Evolutionary conservation across 2,888 invertebrate species (phyloP).

Genomic region (Lydus trimaculatus): DNA sequence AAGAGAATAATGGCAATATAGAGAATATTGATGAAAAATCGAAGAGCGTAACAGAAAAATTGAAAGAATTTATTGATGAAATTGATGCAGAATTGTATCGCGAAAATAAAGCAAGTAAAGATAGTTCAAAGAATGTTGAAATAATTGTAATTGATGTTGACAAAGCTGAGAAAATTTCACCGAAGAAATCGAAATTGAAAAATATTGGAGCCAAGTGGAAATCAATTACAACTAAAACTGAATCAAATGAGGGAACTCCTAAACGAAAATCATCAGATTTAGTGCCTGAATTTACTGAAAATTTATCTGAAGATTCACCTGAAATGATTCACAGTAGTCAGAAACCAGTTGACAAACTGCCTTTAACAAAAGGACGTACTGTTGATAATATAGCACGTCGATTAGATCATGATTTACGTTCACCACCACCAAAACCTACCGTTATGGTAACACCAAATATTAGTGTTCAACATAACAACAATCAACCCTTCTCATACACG

Average conservation of each 20-base stretch:
- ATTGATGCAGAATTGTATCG: slow-evolving; percentile 53
- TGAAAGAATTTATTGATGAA: slow-evolving; percentile 56
- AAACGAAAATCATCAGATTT: neutral
- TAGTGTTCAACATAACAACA: slow-evolving; percentile 72
- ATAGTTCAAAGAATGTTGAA: slow-evolving; percentile 41
- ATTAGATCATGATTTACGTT: slow-evolving; percentile 74
- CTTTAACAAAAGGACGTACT: slow-evolving; percentile 74
- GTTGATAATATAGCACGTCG: slow-evolving; percentile 81
- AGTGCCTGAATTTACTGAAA: slow-evolving; percentile 59
- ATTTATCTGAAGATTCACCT: slow-evolving; percentile 53
- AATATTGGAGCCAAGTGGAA: slow-evolving; percentile 50
- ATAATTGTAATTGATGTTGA: slow-evolving; percentile 59
- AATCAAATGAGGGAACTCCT: slow-evolving; percentile 31
- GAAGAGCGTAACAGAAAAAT: slow-evolving; percentile 53
- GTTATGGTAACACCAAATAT: slow-evolving; percentile 67
- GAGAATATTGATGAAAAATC: slow-evolving; percentile 38
- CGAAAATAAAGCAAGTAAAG: slow-evolving; percentile 43
- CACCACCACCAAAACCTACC: slow-evolving; percentile 67
- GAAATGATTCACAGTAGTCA: slow-evolving; percentile 79
- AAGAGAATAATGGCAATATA: slow-evolving; percentile 42
- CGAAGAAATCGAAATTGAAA: slow-evolving; percentile 44
- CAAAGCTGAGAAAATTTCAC: slow-evolving; percentile 55
- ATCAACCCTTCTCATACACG: slow-evolving; percentile 84
- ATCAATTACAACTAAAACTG: slow-evolving; percentile 44
- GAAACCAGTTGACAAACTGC: slow-evolving; percentile 72